phyloP scores from a whole-genome alignment of 2,113 vertebrate genomes.

The Rhabdomys dilectus region DNA sequence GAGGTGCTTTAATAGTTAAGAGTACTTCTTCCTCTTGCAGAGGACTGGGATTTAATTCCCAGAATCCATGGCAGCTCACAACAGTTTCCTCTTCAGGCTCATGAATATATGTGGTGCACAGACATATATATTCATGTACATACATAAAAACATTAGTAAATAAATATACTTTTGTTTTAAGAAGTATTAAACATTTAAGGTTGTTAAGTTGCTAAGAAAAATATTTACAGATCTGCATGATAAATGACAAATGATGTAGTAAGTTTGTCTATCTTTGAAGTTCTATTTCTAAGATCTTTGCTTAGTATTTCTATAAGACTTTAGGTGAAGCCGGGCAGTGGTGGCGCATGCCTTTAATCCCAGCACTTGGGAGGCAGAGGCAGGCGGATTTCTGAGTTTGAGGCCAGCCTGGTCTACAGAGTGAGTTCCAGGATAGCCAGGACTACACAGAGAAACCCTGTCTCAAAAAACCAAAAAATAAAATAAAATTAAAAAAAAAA shows the following conservation, averaged over 20 bases:
- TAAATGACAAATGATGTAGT: background rate
- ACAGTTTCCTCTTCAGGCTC: background rate
- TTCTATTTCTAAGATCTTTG: background rate
- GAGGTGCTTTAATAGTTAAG: background rate
- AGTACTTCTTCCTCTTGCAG: background rate
- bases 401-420: too few species aligned
- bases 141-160: background rate
- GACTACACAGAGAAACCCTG: too few species aligned
- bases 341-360: too few species aligned
- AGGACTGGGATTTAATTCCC: background rate
- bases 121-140: background rate
- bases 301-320: background rate
- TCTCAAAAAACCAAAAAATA: too few species aligned
- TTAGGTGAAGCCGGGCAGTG: too few species aligned
- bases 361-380: too few species aligned
- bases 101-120: background rate
- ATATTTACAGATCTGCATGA: background rate
- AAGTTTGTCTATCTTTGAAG: slow-evolving; percentile 44
- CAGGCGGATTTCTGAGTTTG: too few species aligned
- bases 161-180: background rate
- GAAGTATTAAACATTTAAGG: background rate
- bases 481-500: too few species aligned
- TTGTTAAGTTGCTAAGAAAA: slow-evolving; percentile 22
- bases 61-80: background rate
- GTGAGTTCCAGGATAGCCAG: too few species aligned